Conservation (phyloP, 2,888 invertebrate genomes). For the Hypena proboscidalis region DNA sequence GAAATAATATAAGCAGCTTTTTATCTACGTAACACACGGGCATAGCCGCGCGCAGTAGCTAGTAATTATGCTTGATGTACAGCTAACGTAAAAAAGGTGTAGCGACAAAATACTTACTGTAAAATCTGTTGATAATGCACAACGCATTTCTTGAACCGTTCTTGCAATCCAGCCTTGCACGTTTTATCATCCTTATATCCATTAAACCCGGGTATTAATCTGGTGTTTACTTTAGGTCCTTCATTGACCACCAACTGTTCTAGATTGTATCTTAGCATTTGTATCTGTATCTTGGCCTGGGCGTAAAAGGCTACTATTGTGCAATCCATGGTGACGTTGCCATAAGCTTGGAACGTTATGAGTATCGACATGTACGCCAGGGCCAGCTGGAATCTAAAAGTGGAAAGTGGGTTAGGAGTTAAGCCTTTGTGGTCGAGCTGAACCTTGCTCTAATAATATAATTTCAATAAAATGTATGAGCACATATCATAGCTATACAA, state of each 20-base stretch:
- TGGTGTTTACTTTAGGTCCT: conserved; percentile 27
- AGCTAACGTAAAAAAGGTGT: background rate
- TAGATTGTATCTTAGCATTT: conserved; percentile 63
- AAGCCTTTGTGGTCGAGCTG: no score
- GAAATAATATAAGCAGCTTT: no score
- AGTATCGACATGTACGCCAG: conserved; percentile 57
- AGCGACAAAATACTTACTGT: conserved; percentile 48
- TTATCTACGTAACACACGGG: no score
- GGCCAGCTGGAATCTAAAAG: conserved; percentile 59
- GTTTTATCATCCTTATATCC: conserved; percentile 40
- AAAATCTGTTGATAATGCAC: conserved; percentile 62
- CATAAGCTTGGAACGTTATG: conserved; percentile 65
- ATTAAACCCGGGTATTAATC: conserved; percentile 19
- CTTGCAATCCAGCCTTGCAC: conserved; percentile 42
- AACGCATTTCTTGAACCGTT: conserved; percentile 58
- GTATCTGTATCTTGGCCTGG: conserved; percentile 66
- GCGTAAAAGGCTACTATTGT: conserved; percentile 69
- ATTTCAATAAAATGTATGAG: no score
- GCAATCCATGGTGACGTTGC: conserved; percentile 71
- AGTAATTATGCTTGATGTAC: no score
- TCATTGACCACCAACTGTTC: conserved; percentile 53
- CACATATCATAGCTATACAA: no score
- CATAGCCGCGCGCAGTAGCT: no score
- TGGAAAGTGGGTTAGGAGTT: background rate
- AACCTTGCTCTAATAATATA: no score